Evolutionary conservation across 2,113 vertebrate species (phyloP).

Genomic region (Brevimyrus niger): DNA sequence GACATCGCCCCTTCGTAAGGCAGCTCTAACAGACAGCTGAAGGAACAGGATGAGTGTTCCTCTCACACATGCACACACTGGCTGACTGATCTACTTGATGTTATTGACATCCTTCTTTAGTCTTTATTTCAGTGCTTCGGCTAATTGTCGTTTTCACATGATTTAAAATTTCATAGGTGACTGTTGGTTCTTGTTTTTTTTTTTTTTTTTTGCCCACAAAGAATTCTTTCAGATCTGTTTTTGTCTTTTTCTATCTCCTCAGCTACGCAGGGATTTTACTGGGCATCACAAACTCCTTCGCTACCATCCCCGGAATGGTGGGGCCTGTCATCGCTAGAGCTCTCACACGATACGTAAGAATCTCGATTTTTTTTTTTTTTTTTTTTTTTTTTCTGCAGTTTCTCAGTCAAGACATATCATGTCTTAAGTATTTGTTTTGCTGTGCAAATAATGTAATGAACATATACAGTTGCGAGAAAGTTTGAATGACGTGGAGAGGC

Average conservation of each 20-base stretch:
- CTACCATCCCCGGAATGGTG: slow-evolving; percentile 91
- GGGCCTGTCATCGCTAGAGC: slow-evolving; percentile 84
- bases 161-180: not conserved
- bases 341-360: slow-evolving; percentile 80
- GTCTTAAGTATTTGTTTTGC: not conserved
- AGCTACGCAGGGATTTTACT: slow-evolving; percentile 93
- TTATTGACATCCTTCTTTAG: not conserved
- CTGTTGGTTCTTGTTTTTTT: not conserved
- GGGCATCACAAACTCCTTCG: slow-evolving; percentile 95
- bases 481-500: not conserved
- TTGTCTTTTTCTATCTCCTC: not conserved
- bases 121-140: not conserved
- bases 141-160: not conserved
- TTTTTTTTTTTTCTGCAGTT: not conserved
- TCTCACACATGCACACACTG: not conserved
- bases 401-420: not conserved
- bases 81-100: not conserved
- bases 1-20: slow-evolving; percentile 97
- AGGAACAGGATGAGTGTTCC: not conserved
- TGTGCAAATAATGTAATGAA: not conserved
- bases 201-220: not conserved
- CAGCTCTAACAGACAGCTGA: not conserved
- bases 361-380: too few relatives aligned
- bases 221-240: not conserved
- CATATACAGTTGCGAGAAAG: not conserved